Evolutionary conservation across 2,888 invertebrate species (phyloP).

Genomic region (Neuroscelio doddi): DNA sequence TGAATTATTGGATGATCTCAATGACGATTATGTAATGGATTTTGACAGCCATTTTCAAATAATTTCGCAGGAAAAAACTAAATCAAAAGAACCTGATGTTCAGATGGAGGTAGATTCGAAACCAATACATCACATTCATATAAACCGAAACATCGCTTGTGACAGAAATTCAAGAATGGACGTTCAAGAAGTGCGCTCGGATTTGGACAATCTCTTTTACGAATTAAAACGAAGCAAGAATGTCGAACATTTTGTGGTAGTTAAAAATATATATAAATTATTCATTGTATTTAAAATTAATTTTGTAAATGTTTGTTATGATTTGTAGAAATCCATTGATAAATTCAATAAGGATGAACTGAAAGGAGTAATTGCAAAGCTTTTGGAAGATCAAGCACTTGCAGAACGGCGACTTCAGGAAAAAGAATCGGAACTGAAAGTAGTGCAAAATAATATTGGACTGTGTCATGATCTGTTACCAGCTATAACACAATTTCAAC

Average conservation of each 20-base stretch:
- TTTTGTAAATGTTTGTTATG: not conserved
- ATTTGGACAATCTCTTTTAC: not conserved
- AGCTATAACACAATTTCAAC: not conserved
- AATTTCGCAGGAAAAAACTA: not conserved
- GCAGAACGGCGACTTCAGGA: not conserved
- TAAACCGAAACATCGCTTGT: too few species aligned
- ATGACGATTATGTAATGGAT: too few species aligned
- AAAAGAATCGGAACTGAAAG: not conserved
- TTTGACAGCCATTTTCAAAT: too few species aligned
- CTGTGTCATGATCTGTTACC: not conserved
- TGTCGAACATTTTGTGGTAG: not conserved
- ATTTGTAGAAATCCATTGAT: not conserved
- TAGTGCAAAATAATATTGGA: not conserved
- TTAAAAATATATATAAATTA: not conserved
- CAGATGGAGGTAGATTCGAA: not conserved
- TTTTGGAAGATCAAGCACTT: not conserved
- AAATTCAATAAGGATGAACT: not conserved
- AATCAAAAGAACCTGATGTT: not conserved
- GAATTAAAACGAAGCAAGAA: not conserved
- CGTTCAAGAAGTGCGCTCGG: too few species aligned
- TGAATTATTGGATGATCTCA: too few species aligned
- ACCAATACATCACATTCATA: not conserved
- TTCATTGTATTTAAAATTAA: not conserved
- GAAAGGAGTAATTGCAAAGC: not conserved
- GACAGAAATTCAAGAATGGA: too few species aligned